Conservation (phyloP, 2,113 vertebrate genomes). For the Clupea harengus region DNA sequence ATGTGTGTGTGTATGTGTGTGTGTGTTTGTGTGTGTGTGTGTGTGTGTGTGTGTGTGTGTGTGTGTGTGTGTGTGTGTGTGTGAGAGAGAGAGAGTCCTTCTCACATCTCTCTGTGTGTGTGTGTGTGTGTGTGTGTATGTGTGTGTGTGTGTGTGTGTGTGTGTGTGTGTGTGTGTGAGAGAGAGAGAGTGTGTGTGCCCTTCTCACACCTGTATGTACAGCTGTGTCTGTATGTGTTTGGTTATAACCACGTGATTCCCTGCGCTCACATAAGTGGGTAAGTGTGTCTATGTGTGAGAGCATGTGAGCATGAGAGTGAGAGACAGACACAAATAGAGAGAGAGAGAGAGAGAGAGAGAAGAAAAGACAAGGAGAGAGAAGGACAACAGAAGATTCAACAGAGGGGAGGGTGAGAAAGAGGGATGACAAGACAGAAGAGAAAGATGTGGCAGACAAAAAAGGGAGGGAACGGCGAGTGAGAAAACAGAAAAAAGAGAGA, state of each 20-base stretch:
- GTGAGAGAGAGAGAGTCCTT: background rate
- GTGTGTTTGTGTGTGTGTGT: no score
- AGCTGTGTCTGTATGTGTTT: background rate
- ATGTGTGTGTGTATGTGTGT: no score
- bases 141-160: no score
- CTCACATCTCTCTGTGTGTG: no score
- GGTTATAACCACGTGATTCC: background rate
- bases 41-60: no score
- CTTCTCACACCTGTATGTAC: no score
- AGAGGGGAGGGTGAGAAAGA: background rate
- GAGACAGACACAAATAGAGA: background rate
- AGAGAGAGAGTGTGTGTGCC: no score
- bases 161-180: background rate
- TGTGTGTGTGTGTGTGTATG: no score
- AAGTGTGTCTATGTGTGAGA: background rate
- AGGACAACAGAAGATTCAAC: background rate
- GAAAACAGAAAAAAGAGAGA: background rate
- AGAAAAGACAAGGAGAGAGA: no score
- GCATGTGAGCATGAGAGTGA: background rate
- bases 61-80: background rate
- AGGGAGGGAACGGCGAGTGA: background rate
- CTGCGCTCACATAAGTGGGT: background rate
- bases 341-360: background rate
- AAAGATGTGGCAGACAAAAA: background rate
- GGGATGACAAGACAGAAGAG: background rate